phyloP scores from a whole-genome alignment of 2,797 vertebrate genomes.

The Mormyrus proboscirostris region DNA sequence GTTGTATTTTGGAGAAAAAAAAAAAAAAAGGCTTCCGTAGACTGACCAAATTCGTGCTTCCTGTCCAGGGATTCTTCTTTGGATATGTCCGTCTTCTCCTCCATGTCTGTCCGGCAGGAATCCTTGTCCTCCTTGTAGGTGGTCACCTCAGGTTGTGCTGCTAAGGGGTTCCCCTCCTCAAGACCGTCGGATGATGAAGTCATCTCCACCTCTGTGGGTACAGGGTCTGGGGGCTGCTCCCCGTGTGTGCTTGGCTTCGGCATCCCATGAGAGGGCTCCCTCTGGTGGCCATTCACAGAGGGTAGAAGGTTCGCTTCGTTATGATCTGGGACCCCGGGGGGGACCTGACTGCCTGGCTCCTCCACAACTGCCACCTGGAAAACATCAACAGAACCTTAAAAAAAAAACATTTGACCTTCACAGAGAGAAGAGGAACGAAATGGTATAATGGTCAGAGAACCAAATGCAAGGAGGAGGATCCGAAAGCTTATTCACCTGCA shows the following conservation, averaged over 20 bases:
- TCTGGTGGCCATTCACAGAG: not conserved
- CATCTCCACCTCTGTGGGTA: not conserved
- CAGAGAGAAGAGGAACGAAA: not conserved
- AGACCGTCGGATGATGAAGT: not conserved
- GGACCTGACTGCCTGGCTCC: not conserved
- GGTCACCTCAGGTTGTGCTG: slow-evolving; percentile 32
- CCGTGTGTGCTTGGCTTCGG: slow-evolving; percentile 24
- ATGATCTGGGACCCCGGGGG: not conserved
- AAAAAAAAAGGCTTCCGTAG: not conserved
- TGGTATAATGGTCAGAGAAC: not conserved
- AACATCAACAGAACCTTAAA: not conserved
- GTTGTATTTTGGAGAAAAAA: not conserved
- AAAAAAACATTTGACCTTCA: not conserved
- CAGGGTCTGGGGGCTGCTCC: slow-evolving; percentile 27
- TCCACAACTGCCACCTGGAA: not conserved
- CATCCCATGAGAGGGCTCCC: slow-evolving; percentile 9
- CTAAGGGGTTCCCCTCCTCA: slow-evolving; percentile 19
- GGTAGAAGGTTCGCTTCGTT: not conserved
- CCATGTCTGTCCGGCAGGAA: slow-evolving; percentile 37
- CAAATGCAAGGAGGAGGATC: not conserved
- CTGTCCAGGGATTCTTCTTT: slow-evolving; percentile 71
- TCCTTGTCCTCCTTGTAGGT: slow-evolving; percentile 33
- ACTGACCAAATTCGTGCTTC: slow-evolving; percentile 67
- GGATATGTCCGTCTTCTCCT: slow-evolving; percentile 68
- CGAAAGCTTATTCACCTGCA: not conserved